Base-by-base conservation (phyloP, 2,113 vertebrate genomes). In the Eurypyga helias region DNA sequence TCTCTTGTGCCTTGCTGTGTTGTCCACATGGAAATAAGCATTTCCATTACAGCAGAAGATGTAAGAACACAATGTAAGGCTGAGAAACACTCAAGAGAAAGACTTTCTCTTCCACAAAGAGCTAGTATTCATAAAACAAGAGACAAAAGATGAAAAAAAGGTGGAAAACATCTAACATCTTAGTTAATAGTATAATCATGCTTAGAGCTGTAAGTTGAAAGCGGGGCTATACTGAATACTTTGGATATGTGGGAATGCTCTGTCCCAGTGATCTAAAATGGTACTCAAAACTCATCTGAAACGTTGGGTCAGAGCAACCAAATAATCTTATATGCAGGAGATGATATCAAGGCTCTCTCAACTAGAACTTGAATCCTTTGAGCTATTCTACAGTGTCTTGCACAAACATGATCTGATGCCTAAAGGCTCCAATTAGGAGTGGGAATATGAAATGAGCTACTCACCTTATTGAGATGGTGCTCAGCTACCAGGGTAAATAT, bases 401-500 rank as follows among this genome's bases (percentile, higher is more conserved):
- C 69, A 79, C 61, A 93, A 94, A 93, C 87, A 93, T 69, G 94
- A 95, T 69, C 70, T 73, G 36, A 46, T 73, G 89, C 96, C 91
- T 95, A 69, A 69, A 72, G 93, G 83, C 70, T 92, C 23, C 58
- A 80, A 3, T 96, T 87, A 97, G 82, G 71, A 97, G 96, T 78
- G 9, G 25, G 72, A 96, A 81, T 94, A 87, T 38, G 71, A 91
- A 95, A 87, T 48, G 75, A 91, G 90, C 84, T 83, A 62, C 66
- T 96, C 21, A 49, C 78, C 79, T 93, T 88, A 77, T 46, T 90
- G 90, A 79, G 78, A 88, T 94, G 84, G 48, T 95, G 66, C 70
- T 93, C 92, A 87, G 28, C 87, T 85, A 96, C 84, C 75, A 72
- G 49, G n/a, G n/a, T 91, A 91, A 96, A 95, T 88, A 80, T 77